phyloP scores from a whole-genome alignment of 2,797 vertebrate genomes.

The Vespertilio murinus region DNA sequence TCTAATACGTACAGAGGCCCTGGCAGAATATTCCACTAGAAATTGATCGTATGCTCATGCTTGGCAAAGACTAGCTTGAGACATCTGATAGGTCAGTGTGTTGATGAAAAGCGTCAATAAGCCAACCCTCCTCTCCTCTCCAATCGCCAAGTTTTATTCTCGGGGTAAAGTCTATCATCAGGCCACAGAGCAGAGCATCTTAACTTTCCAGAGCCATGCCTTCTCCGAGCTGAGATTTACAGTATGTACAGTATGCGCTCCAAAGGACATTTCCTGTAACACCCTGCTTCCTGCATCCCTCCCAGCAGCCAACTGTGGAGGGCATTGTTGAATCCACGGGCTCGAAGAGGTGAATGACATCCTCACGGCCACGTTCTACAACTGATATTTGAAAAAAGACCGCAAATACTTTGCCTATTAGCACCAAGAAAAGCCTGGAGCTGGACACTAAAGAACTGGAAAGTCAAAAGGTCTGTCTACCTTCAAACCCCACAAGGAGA shows the following conservation, averaged over 20 bases:
- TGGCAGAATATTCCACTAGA: background rate
- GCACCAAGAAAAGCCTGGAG: background rate
- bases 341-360: no score
- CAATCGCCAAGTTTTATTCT: background rate
- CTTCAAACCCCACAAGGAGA: background rate
- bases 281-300: no score
- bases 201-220: background rate
- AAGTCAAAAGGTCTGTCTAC: slow-evolving; percentile 2
- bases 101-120: background rate
- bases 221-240: slow-evolving; percentile 30
- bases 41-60: background rate
- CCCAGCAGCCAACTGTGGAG: no score
- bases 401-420: background rate
- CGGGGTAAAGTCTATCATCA: background rate
- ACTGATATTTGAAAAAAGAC: background rate
- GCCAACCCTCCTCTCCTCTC: background rate
- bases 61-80: background rate
- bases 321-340: background rate
- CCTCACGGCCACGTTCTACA: background rate
- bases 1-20: background rate
- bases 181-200: background rate
- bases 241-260: background rate
- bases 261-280: background rate
- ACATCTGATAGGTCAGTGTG: background rate
- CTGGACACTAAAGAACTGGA: background rate